Evolutionary conservation across 92 coral and sea anemone genomes (phyloP), one percentile per base, ranked within the genome.

Genomic region (Porites rus): DNA sequence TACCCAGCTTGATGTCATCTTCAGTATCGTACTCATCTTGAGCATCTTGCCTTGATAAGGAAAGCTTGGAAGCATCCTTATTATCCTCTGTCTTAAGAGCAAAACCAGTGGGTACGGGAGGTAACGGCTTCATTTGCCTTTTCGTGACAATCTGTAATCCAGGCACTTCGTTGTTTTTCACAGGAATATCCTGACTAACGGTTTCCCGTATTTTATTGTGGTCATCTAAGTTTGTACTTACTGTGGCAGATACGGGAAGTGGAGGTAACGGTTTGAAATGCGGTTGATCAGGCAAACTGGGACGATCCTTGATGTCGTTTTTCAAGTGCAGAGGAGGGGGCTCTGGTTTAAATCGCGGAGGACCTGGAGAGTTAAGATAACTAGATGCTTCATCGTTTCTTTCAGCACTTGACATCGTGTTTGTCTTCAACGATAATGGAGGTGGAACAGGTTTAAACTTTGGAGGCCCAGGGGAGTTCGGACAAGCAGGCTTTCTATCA

Each of bases 381-480:
- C 16, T 64, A 19, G 78, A 19, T 60, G 76, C 43, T 22, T 66
- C 81, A 7, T 68, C 61, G 21, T 11, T 52, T 13, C 19, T 20
- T 10, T 50, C 53, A 6, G 13, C 31, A 51, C 16, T 20, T 25
- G 14, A 63, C 54, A 11, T 18, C 53, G 1, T 43, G 53, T 20
- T 7, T 74, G 18, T 14, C 22, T 74, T 53, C 38, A 53, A 4
- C 28, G 64, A n/a, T 69, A 69, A 31, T 10, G 86, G 86, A 12
- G 86, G 86, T 18, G 86, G 86, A 1, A 25, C 54, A 58, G 86
- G 86, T 63, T 81, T 81, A 81, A 81, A 69, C n/a, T 59, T 81
- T 1, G 86, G 77, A 70, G 86, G 86, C 7, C 77, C 90, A 46
- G 78, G 91, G 20, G 80, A 80, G 31, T 38, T 70, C 8, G 71